A percentile compares a stretch with the other conserved stretches of the same genome.
Evolutionary conservation across 2,797 vertebrate genomes (phyloP).

Genomic region (Streptopelia turtur): DNA sequence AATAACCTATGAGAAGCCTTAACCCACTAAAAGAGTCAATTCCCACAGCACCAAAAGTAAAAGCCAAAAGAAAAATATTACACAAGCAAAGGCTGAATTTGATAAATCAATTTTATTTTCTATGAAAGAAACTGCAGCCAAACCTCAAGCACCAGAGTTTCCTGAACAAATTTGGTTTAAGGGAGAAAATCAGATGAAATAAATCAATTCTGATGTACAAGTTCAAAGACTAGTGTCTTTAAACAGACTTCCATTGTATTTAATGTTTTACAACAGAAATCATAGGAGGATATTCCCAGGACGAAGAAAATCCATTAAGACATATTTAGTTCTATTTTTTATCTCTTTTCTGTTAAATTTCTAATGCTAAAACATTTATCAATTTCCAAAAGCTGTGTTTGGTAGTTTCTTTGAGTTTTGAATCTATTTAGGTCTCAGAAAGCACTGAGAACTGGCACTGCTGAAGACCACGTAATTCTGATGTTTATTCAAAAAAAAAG

Average conservation of each 20-base stretch:
- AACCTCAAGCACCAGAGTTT: not conserved
- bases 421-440: not conserved
- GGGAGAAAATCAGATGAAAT: not conserved
- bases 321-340: not conserved
- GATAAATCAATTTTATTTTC: not conserved
- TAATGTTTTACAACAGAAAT: not conserved
- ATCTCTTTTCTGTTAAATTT: not conserved
- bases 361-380: not conserved
- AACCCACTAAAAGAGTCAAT: not conserved
- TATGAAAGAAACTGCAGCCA: not conserved
- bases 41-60: not conserved
- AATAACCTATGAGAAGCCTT: not conserved
- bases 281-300: not conserved
- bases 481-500: not conserved
- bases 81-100: not conserved
- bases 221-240: not conserved
- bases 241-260: not conserved
- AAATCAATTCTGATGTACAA: not conserved
- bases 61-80: not conserved
- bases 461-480: not conserved
- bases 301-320: not conserved
- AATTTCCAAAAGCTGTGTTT: not conserved
- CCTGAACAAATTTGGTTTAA: not conserved
- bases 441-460: not conserved
- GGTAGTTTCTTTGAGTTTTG: not conserved